Evolutionary conservation across 2,113 vertebrate genomes (phyloP), one percentile per base, ranked within the genome.

Genomic region (Phrynosoma blainvillii): DNA sequence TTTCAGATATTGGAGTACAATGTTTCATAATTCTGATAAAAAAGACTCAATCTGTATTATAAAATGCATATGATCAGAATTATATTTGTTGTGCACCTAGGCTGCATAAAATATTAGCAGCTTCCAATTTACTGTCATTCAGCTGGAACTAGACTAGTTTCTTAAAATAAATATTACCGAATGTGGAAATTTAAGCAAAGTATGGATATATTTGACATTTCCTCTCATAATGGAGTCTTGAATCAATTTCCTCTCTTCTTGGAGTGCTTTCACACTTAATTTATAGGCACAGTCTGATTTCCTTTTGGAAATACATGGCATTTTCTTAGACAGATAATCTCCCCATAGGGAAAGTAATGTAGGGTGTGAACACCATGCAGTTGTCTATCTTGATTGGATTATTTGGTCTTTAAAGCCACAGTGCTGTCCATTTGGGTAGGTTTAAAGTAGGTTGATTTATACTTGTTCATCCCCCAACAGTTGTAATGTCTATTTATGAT

Each of bases 261-360:
- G 74, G 32, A 74, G 30, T 84, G 20, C 47, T 84, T 85, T 85
- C 54, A 85, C 56, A 47, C 36, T 74, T 75, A 85, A 76, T 75
- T 62, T 47, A 52, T 66, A 78, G 27, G 65, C 74, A 42, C 16
- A 85, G 74, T 66, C 14, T 62, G 20, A 75, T 85, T 85, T 84
- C 47, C 52, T 76, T 12, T 75, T 9, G 68, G 32, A 20, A 85
- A 77, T 4, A 52, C n/a, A 65, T 30, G 73, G 40, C 21, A 65
- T 2, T 47, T 66, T 85, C 12, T 75, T 47, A 36, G 23, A 56
- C 11, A 30, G 81, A 36, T 40, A 56, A 56, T 56, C 30, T 84
- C 30, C 10, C 52, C 14, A 42, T 77, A 27, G 36, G 74, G 30
- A 32, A 40, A 40, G 30, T 70, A 77, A 85, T 65, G 54, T 65